Conservation (phyloP, 2,113 vertebrate species). For the Dicrurus megarhynchus region DNA sequence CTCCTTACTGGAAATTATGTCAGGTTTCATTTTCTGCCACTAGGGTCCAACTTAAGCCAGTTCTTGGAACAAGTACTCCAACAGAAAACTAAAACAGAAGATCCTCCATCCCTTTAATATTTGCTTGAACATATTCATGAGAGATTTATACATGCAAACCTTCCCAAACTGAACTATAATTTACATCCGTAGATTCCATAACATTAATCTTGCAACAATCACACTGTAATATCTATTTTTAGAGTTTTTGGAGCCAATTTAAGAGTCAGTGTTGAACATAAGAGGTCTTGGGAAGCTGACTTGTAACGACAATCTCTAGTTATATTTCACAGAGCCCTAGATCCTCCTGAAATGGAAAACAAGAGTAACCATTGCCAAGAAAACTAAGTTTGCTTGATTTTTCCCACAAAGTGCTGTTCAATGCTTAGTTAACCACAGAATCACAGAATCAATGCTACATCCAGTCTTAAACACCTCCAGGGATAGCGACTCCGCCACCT, state of each 20-base stretch:
- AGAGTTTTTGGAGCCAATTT: slow-evolving; percentile 25
- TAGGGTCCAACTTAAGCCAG: not conserved
- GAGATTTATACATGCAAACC: not conserved
- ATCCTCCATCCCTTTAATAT: not conserved
- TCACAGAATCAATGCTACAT: not conserved
- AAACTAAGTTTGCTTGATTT: slow-evolving; percentile 43
- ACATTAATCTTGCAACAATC: not conserved
- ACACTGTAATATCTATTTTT: slow-evolving; percentile 48
- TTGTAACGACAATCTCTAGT: not conserved
- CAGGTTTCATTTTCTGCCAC: not conserved
- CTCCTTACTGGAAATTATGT: not conserved
- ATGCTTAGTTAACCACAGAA: not conserved
- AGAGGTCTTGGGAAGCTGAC: slow-evolving; percentile 50
- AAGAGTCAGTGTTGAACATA: not conserved
- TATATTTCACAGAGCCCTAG: slow-evolving; percentile 55
- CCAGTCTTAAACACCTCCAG: not conserved
- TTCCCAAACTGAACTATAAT: slow-evolving; percentile 35
- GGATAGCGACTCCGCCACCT: not conserved
- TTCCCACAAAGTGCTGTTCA: slow-evolving; percentile 33
- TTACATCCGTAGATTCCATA: slow-evolving; percentile 12
- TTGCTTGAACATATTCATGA: not conserved
- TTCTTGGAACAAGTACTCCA: not conserved
- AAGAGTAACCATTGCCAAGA: slow-evolving; percentile 59
- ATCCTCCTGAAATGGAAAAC: slow-evolving; percentile 30
- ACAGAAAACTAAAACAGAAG: not conserved